Base-by-base conservation (phyloP, 2,797 vertebrate species). In the Rhinella marina region DNA sequence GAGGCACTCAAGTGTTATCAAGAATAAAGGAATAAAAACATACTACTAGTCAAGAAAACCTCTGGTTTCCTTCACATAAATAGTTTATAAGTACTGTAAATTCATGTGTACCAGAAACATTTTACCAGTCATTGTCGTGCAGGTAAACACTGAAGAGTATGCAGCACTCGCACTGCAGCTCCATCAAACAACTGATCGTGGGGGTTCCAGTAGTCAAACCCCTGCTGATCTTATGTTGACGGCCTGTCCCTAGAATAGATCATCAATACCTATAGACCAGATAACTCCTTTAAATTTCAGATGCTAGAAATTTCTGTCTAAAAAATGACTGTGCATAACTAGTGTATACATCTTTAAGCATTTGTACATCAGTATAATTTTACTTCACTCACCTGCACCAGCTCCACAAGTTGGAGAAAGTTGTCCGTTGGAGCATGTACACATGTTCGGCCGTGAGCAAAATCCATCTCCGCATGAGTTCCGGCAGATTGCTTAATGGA, bases 361-460 rank as follows among this genome's bases (percentile, higher is more conserved):
- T 12, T 21, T 50, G 4, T 52, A 66, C 23, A 54, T 73, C 4
- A 32, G 25, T 66, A 32, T 52, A 57, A 1, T 52, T 17, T 54
- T 27, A 54, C 23, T 54, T 77, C 2, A 64, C 96, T 95, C 91
- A 97, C 97, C 95, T 97, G 93, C 95, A 68, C 93, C 92, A 0
- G 93, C 93, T 89, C 96, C 96, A 12, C 97, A 98, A 95, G 93
- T 97, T 78, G 97, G 95, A 62, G 97, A 97, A n/a, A 98, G 96
- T n/a, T 97, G 97, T 19, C 98, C 97, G 0, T 95, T 97, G 4
- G 96, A 96, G 82, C 97, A 99, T 68, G 96, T 96, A 90, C 98
- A 98, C 96, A 98, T 97, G 93, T 98, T 98, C 48, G 98, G 97
- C 90, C 97, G 95, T 13, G 97, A 98, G 68, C 97, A 99, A 92